These are phyloP conservation scores for Dipodomys stephensi DNA, from an alignment of 2,113 vertebrate genomes.

Conservation along the genomic window DNA sequence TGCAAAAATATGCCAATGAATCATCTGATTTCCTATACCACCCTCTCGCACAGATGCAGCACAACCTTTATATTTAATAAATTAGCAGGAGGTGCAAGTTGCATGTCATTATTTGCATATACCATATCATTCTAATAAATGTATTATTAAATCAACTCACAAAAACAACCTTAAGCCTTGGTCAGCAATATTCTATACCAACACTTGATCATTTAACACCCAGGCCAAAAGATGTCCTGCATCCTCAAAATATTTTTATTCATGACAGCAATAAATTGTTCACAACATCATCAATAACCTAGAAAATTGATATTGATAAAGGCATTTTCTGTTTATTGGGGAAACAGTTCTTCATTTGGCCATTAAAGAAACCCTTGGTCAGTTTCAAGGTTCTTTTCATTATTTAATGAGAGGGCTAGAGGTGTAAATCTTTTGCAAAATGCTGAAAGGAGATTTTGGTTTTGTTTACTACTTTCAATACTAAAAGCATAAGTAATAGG, in stretches of 20 bases:
- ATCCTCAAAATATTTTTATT: constrained; percentile 68
- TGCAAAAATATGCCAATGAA: constrained; percentile 66
- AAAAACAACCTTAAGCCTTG: constrained; percentile 76
- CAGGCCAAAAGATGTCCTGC: constrained; percentile 11
- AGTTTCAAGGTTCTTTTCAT: constrained; percentile 51
- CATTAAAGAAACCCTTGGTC: constrained; percentile 55
- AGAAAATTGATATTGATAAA: constrained; percentile 66
- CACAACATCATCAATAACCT: constrained; percentile 63
- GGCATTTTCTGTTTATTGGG: constrained; percentile 44
- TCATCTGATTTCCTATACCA: background rate
- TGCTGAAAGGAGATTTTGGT: constrained; percentile 52
- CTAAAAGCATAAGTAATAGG: constrained; percentile 30
- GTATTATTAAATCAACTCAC: constrained; percentile 75
- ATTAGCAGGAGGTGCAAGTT: constrained; percentile 71
- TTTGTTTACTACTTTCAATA: constrained; percentile 33
- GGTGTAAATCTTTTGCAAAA: constrained; percentile 15
- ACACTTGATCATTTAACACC: background rate
- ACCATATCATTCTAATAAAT: constrained; percentile 80
- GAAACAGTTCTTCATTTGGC: background rate
- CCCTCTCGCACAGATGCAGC: background rate
- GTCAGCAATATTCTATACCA: constrained; percentile 54
- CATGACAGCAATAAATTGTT: constrained; percentile 68
- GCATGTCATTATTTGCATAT: constrained; percentile 33
- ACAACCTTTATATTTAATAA: constrained; percentile 75
- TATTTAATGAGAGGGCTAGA: constrained; percentile 71